Base-by-base conservation (phyloP, 2,797 vertebrate species). In the Artibeus jamaicensis region DNA sequence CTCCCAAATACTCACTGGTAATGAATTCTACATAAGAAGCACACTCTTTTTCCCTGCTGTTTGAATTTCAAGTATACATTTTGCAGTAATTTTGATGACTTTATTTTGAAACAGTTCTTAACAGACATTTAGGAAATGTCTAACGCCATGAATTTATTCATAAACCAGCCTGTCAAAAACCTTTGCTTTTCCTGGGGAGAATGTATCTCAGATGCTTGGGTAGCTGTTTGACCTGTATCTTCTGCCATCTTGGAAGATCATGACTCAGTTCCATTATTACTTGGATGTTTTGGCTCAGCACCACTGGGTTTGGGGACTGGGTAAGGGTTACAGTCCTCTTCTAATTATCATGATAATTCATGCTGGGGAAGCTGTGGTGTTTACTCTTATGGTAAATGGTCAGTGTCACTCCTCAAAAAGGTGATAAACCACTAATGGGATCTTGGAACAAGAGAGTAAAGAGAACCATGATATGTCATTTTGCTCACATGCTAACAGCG, bases 21-120 rank as follows among this genome's bases (percentile, higher is more conserved):
- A 97, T 95, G 96, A 96, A 96, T 96, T 94, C 93, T 90, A 86
- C 89, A 82, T 79, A 97, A 95, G 86, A 95, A 88, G 94, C 89
- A 57, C 42, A 18, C 55, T 87, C 89, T 92, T 95, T 68, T 70
- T 74, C 89, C 89, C 0, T 44, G 95, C 97, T 94, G 73, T 97
- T 95, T 95, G 96, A 95, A 96, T 96, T 96, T 95, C 86, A 97
- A 96, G 92, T 65, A 67, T 95, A 97, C 89, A 96, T 97, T 97
- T 94, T 92, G 95, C 85, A 78, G 89, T 94, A 95, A 97, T 97
- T 96, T 97, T 96, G 97, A 97, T 96, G 97, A 97, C 96, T 97
- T 97, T 95, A 97, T 97, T 97, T 97, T 87, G 77, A 93, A 97
- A 93, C 5, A 14, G 89, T 92, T 98, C 95, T 95, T 96, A 87